Evolutionary conservation across 2,888 invertebrate genomes (phyloP), one percentile per base, ranked within the genome.

Genomic region (Tetheella fluctuosa): DNA sequence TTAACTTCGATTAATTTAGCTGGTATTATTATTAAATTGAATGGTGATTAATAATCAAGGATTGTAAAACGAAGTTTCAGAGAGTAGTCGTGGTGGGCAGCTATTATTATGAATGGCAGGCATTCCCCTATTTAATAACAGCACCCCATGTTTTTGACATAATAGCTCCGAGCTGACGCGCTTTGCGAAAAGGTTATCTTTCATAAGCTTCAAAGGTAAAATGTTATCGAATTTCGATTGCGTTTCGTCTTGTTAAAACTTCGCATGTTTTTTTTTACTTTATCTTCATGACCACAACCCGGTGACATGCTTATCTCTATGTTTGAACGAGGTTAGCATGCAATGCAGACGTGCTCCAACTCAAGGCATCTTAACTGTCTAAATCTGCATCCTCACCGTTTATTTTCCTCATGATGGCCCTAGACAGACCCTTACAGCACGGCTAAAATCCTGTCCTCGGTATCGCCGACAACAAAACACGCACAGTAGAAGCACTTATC

Each of bases 391-490:
- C 64, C 89, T 88, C 81, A 93, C 92, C 92, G 79, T 93, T 92
- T 88, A 91, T 91, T 91, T 93, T 93, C 83, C 92, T 89, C 92
- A 92, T 92, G 82, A 80, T 83, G 85, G 85, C 80, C 84, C 87
- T 85, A 89, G 87, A 88, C 88, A 89, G 87, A 88, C 88, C 89
- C 88, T 89, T 81, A 85, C 84, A 78, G 86, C 84, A 81, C 87
- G 87, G 85, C 86, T 88, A 87, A 90, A 91, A 90, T 90, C 91
- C 90, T 84, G 86, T 80, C 80, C 79, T 81, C 80, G 70, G 76
- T 71, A 77, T 80, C 85, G 75, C 84, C 81, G 88, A 89, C 82
- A 92, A 91, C 90, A 91, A 89, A 87, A 88, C 88, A 90, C 88
- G 81, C 88, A 85, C 86, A 85, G 74, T 75, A 76, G 75, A 81